These are phyloP conservation scores for Eublepharis macularius DNA, from an alignment of 2,113 vertebrate genomes.

Conservation along the genomic window DNA sequence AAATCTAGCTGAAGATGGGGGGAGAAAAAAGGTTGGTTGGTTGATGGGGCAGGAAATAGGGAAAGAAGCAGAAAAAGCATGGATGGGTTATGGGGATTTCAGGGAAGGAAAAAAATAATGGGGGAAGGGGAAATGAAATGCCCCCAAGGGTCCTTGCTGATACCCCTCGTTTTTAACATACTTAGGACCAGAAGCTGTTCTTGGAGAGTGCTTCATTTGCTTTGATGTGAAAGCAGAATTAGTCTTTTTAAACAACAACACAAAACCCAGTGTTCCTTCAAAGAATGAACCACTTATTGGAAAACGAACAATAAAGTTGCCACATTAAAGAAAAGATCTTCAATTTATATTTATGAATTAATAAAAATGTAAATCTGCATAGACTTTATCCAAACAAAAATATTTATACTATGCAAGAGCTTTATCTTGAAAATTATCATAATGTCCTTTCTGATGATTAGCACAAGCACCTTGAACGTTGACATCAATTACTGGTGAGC, in stretches of 20 bases:
- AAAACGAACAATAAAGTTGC: slow-evolving; percentile 50
- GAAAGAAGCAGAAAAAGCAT: no score
- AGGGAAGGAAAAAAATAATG: no score
- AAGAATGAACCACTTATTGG: slow-evolving; percentile 42
- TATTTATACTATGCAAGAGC: slow-evolving; percentile 62
- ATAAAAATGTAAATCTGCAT: slow-evolving; percentile 69
- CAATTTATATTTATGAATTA: slow-evolving; percentile 69
- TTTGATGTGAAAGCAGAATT: slow-evolving; percentile 53
- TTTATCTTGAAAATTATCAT: slow-evolving; percentile 63
- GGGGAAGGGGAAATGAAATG: no score
- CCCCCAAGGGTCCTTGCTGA: no score
- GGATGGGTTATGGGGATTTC: no score
- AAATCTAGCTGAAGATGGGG: no score
- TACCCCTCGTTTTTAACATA: slow-evolving; percentile 35
- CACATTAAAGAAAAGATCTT: slow-evolving; percentile 55
- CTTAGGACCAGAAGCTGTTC: slow-evolving; percentile 41
- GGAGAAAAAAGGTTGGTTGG: no score
- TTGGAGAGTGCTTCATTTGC: slow-evolving; percentile 30
- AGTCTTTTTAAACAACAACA: neutral
- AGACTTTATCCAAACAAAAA: slow-evolving; percentile 64
- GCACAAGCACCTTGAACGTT: slow-evolving; percentile 50
- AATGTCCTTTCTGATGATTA: slow-evolving; percentile 55
- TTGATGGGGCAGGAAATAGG: no score
- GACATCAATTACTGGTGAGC: slow-evolving; percentile 49
- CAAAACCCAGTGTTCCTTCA: slow-evolving; percentile 52